These are phyloP conservation scores for Mellilla xanthometata DNA, from an alignment of 2,888 invertebrate genomes.

Conservation along the genomic window DNA sequence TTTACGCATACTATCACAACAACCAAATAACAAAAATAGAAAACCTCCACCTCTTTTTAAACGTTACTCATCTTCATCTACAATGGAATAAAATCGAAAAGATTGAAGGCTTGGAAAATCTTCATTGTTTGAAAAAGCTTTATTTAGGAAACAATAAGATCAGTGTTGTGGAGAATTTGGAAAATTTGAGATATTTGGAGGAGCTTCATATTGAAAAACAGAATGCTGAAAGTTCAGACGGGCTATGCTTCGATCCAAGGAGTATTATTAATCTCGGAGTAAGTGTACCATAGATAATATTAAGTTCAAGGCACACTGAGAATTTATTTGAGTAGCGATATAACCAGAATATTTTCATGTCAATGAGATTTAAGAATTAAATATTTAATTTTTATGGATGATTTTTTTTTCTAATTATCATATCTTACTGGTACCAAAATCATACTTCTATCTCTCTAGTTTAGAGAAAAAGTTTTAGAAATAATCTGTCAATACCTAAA, in stretches of 20 bases:
- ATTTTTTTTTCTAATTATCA: too few species aligned
- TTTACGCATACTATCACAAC: conserved; percentile 89
- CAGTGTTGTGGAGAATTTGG: conserved; percentile 86
- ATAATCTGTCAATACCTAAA: too few species aligned
- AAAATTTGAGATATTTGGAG: conserved; percentile 80
- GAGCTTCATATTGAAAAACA: conserved; percentile 88
- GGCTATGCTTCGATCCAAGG: conserved; percentile 86
- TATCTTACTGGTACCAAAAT: too few species aligned
- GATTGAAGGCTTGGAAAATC: conserved; percentile 84
- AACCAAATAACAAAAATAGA: conserved; percentile 90
- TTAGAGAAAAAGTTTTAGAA: too few species aligned
- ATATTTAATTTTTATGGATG: too few species aligned
- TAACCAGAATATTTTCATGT: too few species aligned
- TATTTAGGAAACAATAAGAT: conserved; percentile 88
- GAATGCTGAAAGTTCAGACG: conserved; percentile 75
- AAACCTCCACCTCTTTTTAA: conserved; percentile 85
- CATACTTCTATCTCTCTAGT: too few species aligned
- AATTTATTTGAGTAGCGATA: too few species aligned
- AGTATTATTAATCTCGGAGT: conserved; percentile 83
- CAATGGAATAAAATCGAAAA: conserved; percentile 90
- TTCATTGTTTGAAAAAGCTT: conserved; percentile 88
- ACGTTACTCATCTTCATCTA: conserved; percentile 86
- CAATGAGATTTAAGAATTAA: too few species aligned
- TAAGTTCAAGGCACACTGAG: too few species aligned
- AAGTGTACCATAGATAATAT: too few species aligned